Percentiles rank a stretch among this genome's conserved stretches.
These are phyloP conservation scores for Brachyrhaphis roseni DNA, from an alignment of 2,797 vertebrate genomes.

Conservation along the genomic window DNA sequence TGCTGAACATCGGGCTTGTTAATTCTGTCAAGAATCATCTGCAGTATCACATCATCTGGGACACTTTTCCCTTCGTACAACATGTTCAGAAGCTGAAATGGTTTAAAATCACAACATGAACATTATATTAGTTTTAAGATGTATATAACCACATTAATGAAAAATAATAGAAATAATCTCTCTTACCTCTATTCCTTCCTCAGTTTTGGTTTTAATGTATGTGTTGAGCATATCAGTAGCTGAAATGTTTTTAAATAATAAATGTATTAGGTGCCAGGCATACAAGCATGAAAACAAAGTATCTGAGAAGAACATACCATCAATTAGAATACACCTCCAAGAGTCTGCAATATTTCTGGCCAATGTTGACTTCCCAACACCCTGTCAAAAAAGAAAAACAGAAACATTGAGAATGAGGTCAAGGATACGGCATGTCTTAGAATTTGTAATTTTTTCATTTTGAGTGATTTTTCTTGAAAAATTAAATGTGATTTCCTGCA, in stretches of 20 bases:
- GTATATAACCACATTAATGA: background rate
- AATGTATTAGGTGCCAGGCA: background rate
- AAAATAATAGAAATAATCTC: background rate
- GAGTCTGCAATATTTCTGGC: conserved; percentile 84
- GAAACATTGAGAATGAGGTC: background rate
- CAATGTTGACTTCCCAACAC: conserved; percentile 91
- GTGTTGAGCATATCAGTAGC: conserved; percentile 86
- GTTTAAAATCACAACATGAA: conserved; percentile 19
- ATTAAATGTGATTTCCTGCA: background rate
- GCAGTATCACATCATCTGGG: conserved; percentile 84
- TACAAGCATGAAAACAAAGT: background rate
- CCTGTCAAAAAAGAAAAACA: conserved; percentile 69
- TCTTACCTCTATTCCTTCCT: conserved; percentile 84
- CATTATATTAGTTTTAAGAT: background rate
- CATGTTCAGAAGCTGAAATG: conserved; percentile 82
- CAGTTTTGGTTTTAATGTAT: conserved; percentile 80
- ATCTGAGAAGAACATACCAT: conserved; percentile 81
- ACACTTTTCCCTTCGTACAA: conserved; percentile 83
- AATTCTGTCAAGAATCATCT: conserved; percentile 86
- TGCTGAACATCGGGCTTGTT: conserved; percentile 87
- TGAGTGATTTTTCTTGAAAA: background rate
- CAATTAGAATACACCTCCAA: conserved; percentile 89
- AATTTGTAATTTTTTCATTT: background rate
- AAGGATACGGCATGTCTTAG: background rate
- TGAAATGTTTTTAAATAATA: conserved; percentile 67